These are phyloP conservation scores for Etheostoma spectabile DNA, from an alignment of 2,113 vertebrate genomes.

Conservation along the genomic window DNA sequence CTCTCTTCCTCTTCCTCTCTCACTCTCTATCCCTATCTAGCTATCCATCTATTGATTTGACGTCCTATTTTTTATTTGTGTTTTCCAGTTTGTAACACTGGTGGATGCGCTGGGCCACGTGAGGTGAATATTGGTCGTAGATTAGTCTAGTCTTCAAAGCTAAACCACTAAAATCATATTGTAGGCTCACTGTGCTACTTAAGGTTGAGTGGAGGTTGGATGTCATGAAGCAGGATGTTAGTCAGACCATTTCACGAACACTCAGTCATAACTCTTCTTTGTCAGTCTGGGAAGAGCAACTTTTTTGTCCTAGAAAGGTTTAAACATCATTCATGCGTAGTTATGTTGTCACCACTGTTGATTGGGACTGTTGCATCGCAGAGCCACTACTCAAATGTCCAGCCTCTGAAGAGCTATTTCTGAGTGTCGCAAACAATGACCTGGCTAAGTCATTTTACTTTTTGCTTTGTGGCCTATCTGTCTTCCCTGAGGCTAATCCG, in stretches of 20 bases:
- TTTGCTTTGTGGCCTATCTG: constrained; percentile 77
- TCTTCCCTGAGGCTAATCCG: constrained; percentile 74
- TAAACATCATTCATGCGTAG: constrained; percentile 18
- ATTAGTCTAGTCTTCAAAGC: constrained; percentile 66
- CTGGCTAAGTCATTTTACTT: constrained; percentile 73
- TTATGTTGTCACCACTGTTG: constrained; percentile 35
- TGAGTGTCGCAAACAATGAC: constrained; percentile 78
- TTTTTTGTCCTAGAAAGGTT: constrained; percentile 19
- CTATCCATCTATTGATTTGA: constrained; percentile 44
- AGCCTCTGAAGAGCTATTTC: constrained; percentile 69
- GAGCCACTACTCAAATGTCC: constrained; percentile 54
- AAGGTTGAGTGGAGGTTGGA: constrained; percentile 71
- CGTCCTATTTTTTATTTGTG: constrained; percentile 44
- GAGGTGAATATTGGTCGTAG: constrained; percentile 83
- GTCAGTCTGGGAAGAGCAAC: constrained; percentile 35
- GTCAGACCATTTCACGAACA: constrained; percentile 74
- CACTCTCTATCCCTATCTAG: not conserved
- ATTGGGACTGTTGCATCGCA: constrained; percentile 32
- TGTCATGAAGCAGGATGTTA: constrained; percentile 78
- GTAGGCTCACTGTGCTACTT: constrained; percentile 66
- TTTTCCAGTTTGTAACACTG: constrained; percentile 78
- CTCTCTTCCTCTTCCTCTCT: not conserved
- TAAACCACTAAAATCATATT: constrained; percentile 76
- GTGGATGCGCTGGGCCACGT: constrained; percentile 68
- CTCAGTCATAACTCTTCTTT: constrained; percentile 76